Evolutionary conservation across 2,113 vertebrate species (phyloP), one percentile per base, ranked within the genome.

Genomic region (Chloropsis cyanopogon): DNA sequence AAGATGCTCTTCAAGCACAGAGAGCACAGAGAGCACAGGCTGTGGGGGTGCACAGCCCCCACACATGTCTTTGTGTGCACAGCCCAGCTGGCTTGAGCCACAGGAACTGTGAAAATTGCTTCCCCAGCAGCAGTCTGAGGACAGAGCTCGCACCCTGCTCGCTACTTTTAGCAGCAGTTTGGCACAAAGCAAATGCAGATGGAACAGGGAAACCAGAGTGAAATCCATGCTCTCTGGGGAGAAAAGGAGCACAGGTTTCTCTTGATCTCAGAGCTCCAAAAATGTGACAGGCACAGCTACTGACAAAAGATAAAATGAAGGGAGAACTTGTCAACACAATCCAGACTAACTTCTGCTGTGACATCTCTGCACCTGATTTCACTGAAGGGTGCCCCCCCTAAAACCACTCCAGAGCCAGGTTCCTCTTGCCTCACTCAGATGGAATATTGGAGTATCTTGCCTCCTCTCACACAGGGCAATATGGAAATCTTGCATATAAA

Each of bases 371-470:
- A 69, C 49, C 5, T 17, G 41, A 2, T 23, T 76, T 35, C 26
- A 46, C 20, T 10, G 11, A 79, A 25, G 22, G 9, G 10, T 54
- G 22, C 6, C 29, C 33, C 50, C 61, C n/a, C 22, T 84, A 72
- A 59, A 72, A 31, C 15, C n/a, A 31, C 12, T 6, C 11, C 63
- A 54, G 29, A 73, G 33, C 33, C 25, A 50, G 35, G 56, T 14
- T 72, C 26, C 33, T 53, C 24, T 42, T 25, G n/a, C n/a, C 19
- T 12, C 4, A 0, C 1, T 7, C 16, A 22, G 28, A 33, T 14
- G 19, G 56, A 65, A 47, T 65, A 53, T 57, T 26, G 19, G 65
- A 70, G 35, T 56, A 68, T 71, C 39, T 86, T 52, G 31, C 18
- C 61, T 91, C 44, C 39, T 50, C 66, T 78, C 63, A 29, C 16